phyloP scores from a whole-genome alignment of 2,113 vertebrate species.

The Tiliqua scincoides region DNA sequence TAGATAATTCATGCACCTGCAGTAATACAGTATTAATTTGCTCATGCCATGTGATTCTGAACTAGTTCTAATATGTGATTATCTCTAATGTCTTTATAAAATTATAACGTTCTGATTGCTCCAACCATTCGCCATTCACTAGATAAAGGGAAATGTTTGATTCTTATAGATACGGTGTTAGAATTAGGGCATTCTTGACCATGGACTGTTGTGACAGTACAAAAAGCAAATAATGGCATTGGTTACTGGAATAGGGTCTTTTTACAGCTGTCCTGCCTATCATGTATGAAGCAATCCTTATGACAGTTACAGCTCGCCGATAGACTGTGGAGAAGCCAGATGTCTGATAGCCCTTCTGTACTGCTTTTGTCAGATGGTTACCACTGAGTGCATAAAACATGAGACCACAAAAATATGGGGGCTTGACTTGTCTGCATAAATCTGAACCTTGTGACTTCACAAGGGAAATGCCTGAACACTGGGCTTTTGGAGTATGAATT shows the following conservation, averaged over 20 bases:
- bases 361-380: constrained; percentile 58
- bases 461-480: constrained; percentile 52
- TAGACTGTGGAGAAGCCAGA: constrained; percentile 59
- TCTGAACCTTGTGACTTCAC: constrained; percentile 51
- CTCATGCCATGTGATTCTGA: neutral
- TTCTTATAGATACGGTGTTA: neutral
- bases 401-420: constrained; percentile 42
- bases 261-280: constrained; percentile 16
- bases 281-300: constrained; percentile 47
- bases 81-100: neutral
- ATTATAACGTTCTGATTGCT: neutral
- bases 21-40: neutral
- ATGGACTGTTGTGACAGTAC: neutral
- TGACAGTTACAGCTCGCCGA: constrained; percentile 54
- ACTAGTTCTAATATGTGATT: neutral
- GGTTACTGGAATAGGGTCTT: neutral
- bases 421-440: constrained; percentile 40
- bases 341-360: constrained; percentile 56
- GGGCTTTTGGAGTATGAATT: constrained; percentile 27
- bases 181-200: neutral
- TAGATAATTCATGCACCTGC: neutral
- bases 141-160: neutral
- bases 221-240: constrained; percentile 31
- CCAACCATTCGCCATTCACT: neutral
- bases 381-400: constrained; percentile 33